phyloP scores from a whole-genome alignment of 2,888 invertebrate species.

The Folsomia manolachei region DNA sequence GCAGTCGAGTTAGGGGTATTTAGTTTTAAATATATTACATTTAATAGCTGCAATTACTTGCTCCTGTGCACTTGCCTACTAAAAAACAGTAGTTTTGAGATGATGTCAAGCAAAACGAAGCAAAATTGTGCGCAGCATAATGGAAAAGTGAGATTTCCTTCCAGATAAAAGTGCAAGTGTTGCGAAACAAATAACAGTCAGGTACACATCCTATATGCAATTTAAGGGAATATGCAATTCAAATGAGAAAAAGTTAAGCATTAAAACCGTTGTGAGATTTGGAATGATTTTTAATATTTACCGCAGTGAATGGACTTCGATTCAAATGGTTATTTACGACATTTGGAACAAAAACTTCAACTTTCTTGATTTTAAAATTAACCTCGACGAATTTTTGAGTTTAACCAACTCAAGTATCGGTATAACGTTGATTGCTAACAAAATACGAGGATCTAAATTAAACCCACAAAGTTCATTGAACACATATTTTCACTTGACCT shows the following conservation, averaged over 20 bases:
- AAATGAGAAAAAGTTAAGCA: neutral
- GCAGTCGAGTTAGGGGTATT: neutral
- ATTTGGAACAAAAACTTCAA: no score
- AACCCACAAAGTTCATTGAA: no score
- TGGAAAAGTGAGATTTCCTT: neutral
- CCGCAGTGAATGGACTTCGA: neutral
- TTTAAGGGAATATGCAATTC: neutral
- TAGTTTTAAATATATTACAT: neutral
- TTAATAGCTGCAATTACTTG: no score
- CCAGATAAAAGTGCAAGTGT: neutral
- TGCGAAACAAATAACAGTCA: neutral
- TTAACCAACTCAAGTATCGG: no score
- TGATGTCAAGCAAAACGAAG: neutral
- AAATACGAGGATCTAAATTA: no score
- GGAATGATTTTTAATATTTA: neutral
- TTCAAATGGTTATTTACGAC: neutral
- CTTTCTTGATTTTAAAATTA: neutral
- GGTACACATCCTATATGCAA: neutral
- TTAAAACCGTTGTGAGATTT: neutral
- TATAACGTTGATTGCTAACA: neutral
- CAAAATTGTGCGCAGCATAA: neutral
- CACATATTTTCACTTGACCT: no score
- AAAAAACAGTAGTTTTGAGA: neutral
- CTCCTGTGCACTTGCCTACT: neutral
- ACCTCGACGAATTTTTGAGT: no score